These are phyloP conservation scores for Keiferia lycopersicella DNA, from an alignment of 2,888 invertebrate genomes.

Conservation along the genomic window DNA sequence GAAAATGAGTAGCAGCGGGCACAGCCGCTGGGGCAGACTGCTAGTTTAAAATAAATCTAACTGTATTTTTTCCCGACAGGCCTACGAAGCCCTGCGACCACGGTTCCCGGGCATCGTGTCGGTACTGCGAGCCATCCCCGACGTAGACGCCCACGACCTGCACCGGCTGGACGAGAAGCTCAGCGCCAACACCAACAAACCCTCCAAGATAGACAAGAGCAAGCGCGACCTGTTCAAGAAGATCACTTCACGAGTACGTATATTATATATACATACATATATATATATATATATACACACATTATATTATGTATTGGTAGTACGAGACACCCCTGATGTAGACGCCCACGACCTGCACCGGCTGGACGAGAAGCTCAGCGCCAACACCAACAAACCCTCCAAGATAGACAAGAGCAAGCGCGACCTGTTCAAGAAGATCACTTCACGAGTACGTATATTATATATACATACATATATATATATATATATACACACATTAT, in stretches of 20 bases:
- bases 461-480: no score
- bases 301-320: constrained; percentile 82
- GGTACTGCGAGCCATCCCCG: constrained; percentile 90
- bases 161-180: constrained; percentile 94
- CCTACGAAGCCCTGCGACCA: constrained; percentile 90
- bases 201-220: constrained; percentile 92
- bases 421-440: constrained; percentile 90
- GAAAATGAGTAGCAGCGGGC: no score
- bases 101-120: constrained; percentile 86
- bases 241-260: not conserved
- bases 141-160: constrained; percentile 89
- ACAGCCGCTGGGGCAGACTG: no score
- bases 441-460: not conserved
- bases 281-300: no score
- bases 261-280: no score
- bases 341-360: constrained; percentile 90
- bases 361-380: constrained; percentile 90
- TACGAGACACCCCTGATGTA: constrained; percentile 91
- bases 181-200: constrained; percentile 83
- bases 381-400: constrained; percentile 85
- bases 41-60: no score
- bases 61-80: constrained; percentile 41
- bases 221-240: constrained; percentile 96
- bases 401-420: constrained; percentile 95
- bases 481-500: no score